A percentile compares a stretch with the other conserved stretches of the same genome.
Evolutionary conservation across 2,888 invertebrate species (phyloP).

Genomic region (Lissonota sp.): DNA sequence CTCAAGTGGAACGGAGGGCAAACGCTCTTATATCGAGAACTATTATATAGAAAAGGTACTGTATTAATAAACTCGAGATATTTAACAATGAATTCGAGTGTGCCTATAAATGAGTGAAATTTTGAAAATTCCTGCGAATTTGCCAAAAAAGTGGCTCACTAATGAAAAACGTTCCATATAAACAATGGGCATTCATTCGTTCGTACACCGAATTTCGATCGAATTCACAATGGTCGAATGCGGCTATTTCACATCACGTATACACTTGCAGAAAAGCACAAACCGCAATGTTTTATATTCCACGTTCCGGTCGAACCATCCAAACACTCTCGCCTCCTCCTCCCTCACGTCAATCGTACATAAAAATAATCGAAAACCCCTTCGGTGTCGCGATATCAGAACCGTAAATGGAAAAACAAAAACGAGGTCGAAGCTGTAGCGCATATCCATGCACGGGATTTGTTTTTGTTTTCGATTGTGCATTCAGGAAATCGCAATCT

Average conservation of each 20-base stretch:
- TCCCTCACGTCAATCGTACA: slow-evolving; percentile 27
- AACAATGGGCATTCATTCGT: too few relatives aligned
- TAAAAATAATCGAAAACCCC: slow-evolving; percentile 57
- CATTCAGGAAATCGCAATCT: slow-evolving; percentile 21
- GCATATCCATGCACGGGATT: not conserved
- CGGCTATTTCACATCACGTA: slow-evolving; percentile 25
- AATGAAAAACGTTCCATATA: too few relatives aligned
- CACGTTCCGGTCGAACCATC: slow-evolving; percentile 42
- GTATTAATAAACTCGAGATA: too few relatives aligned
- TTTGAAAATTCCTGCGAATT: too few relatives aligned
- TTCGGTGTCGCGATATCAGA: slow-evolving; percentile 29
- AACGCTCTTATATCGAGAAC: too few relatives aligned
- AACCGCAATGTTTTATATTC: slow-evolving; percentile 55
- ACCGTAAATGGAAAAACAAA: slow-evolving; percentile 52
- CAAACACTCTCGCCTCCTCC: slow-evolving; percentile 7
- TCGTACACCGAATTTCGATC: slow-evolving; percentile 15
- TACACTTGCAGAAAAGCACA: slow-evolving; percentile 13
- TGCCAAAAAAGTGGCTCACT: too few relatives aligned
- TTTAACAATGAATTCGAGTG: too few relatives aligned
- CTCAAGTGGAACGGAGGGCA: too few relatives aligned
- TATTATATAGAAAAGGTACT: too few relatives aligned
- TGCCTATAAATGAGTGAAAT: too few relatives aligned
- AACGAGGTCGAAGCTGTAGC: slow-evolving; percentile 27
- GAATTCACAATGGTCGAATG: slow-evolving; percentile 5
- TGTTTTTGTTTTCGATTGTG: slow-evolving; percentile 30